Evolutionary conservation across 2,113 vertebrate species (phyloP).

Genomic region (Struthidea cinerea): DNA sequence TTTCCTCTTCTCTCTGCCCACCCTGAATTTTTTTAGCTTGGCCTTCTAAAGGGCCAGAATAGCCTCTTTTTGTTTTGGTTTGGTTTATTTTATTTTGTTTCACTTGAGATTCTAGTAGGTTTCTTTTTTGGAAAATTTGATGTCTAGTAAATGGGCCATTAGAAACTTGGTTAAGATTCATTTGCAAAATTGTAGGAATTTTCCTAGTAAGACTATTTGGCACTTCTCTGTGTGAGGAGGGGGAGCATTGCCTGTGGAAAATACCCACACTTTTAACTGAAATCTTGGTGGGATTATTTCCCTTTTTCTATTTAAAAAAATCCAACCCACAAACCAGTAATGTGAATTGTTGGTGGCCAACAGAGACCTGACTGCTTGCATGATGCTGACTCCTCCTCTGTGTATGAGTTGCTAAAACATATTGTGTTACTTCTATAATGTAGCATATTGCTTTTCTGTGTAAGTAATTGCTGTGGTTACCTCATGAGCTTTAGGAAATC

Average conservation of each 20-base stretch:
- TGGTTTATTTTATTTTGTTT: neutral
- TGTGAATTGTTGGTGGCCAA: neutral
- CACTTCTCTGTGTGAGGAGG: neutral
- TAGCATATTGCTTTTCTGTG: neutral
- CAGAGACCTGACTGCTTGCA: neutral
- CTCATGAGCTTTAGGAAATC: conserved; percentile 12
- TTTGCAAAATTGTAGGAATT: neutral
- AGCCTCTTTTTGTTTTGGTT: neutral
- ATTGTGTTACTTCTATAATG: neutral
- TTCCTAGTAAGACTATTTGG: neutral
- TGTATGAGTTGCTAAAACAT: neutral
- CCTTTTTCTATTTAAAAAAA: neutral
- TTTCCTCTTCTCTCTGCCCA: neutral
- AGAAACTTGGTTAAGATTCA: neutral
- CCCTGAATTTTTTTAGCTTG: neutral
- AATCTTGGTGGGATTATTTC: neutral
- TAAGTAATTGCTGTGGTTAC: conserved; percentile 2
- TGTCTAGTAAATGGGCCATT: neutral
- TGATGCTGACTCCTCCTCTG: neutral
- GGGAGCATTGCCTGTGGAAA: neutral
- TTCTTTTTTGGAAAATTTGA: neutral
- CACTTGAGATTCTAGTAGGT: neutral
- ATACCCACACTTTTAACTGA: neutral
- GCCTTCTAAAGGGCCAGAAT: neutral
- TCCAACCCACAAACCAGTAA: neutral